Conservation (phyloP, 2,797 vertebrate species). For the Acipenser transmontanus region DNA sequence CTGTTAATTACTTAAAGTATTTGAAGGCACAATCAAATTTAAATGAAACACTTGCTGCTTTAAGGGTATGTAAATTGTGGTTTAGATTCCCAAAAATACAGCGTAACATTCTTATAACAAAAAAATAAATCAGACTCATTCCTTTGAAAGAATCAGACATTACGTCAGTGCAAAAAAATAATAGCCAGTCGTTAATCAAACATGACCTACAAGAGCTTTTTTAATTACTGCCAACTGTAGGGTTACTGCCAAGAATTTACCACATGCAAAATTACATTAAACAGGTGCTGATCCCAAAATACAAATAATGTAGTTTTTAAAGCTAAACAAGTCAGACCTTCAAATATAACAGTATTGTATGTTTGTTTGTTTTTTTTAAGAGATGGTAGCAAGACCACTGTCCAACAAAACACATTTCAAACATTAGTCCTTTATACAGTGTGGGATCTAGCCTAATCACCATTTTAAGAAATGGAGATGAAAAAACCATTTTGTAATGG, state of each 20-base stretch:
- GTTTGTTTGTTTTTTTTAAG: not conserved
- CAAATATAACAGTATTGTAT: not conserved
- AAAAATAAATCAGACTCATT: not conserved
- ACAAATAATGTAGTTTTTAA: not conserved
- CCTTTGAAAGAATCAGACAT: slow-evolving; percentile 9
- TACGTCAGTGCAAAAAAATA: slow-evolving; percentile 17
- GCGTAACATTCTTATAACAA: slow-evolving; percentile 4
- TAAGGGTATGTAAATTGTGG: not conserved
- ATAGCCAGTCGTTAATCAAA: slow-evolving; percentile 11
- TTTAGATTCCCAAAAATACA: not conserved
- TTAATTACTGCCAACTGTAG: slow-evolving; percentile 21
- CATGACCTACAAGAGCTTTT: slow-evolving; percentile 6
- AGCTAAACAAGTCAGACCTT: not conserved
- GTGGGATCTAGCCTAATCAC: not conserved
- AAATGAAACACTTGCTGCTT: slow-evolving; percentile 13
- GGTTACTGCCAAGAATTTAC: slow-evolving; percentile 17
- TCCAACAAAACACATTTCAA: not conserved
- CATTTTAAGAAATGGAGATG: not conserved
- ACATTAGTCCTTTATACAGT: not conserved
- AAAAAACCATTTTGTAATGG: not conserved
- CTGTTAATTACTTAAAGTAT: too few relatives aligned
- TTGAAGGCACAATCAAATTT: too few relatives aligned
- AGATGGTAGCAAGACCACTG: not conserved
- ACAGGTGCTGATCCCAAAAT: slow-evolving; percentile 27
- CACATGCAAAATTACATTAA: slow-evolving; percentile 16